These are phyloP conservation scores for Euspilapteryx auroguttella DNA, from an alignment of 2,888 invertebrate species.

Conservation along the genomic window DNA sequence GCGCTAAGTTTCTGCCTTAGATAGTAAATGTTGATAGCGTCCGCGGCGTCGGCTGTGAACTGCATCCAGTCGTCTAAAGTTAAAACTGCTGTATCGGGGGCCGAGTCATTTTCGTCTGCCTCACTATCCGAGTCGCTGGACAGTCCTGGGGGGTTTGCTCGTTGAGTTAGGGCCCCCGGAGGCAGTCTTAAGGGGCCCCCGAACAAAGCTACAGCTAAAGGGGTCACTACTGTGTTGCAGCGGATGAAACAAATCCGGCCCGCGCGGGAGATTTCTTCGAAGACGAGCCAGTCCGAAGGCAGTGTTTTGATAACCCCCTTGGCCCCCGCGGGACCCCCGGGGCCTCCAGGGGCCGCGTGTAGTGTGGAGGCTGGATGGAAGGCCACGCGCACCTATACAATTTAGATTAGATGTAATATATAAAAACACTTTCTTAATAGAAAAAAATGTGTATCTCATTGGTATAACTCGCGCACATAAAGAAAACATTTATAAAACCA, in stretches of 20 bases:
- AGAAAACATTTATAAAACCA: no score
- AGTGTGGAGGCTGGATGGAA: conserved; percentile 65
- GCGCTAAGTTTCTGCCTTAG: conserved; percentile 75
- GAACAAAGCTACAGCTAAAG: conserved; percentile 78
- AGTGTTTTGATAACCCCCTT: conserved; percentile 38
- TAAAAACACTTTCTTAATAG: no score
- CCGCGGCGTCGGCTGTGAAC: conserved; percentile 69
- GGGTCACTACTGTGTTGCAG: conserved; percentile 80
- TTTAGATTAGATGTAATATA: no score
- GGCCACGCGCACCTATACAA: conserved; percentile 45
- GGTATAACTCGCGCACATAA: no score
- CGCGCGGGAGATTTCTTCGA: conserved; percentile 79
- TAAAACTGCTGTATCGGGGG: conserved; percentile 42
- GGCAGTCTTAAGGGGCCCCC: conserved; percentile 71
- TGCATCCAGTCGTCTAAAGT: conserved; percentile 76
- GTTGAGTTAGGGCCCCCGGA: conserved; percentile 34
- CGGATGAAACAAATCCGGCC: conserved; percentile 72
- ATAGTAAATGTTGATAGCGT: conserved; percentile 67
- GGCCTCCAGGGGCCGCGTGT: conserved; percentile 56
- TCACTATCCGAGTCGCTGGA: conserved; percentile 51
- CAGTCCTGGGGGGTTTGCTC: conserved; percentile 42
- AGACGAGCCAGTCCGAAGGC: conserved; percentile 83
- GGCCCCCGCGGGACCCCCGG: conserved; percentile 23
- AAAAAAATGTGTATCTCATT: no score
- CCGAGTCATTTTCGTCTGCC: conserved; percentile 31